Evolutionary conservation across 2,797 vertebrate species (phyloP).

Genomic region (Bucorvus abyssinicus): DNA sequence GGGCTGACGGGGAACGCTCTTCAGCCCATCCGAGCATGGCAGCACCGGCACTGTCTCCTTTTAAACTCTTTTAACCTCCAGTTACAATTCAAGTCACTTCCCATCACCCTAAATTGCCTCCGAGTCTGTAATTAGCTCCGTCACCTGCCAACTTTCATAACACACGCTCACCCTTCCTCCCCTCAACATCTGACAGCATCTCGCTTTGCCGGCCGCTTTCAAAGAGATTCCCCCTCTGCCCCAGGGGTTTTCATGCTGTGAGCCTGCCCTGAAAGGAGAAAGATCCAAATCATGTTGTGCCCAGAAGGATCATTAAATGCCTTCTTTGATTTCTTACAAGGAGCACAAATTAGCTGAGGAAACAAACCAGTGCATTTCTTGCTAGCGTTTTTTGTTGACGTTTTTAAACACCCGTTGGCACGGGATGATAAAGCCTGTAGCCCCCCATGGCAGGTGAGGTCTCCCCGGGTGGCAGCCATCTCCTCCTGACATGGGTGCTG

Average conservation of each 20-base stretch:
- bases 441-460: fast-evolving
- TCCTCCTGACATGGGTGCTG: fast-evolving
- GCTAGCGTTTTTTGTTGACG: not conserved
- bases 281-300: not conserved
- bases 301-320: conserved; percentile 6
- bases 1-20: not conserved
- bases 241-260: not conserved
- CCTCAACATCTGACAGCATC: conserved; percentile 7
- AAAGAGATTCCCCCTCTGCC: not conserved
- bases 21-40: not conserved
- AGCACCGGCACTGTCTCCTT: not conserved
- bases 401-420: fast-evolving
- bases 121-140: not conserved
- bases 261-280: not conserved
- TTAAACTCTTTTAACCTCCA: not conserved
- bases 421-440: fast-evolving
- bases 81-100: conserved; percentile 3
- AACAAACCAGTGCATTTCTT: not conserved
- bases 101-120: conserved; percentile 2
- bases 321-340: not conserved
- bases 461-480: not conserved
- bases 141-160: conserved; percentile 46
- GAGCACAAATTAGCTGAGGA: not conserved
- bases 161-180: not conserved
- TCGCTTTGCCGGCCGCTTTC: not conserved